phyloP scores from a whole-genome alignment of 2,888 invertebrate species.

The Nymphalis c-album region DNA sequence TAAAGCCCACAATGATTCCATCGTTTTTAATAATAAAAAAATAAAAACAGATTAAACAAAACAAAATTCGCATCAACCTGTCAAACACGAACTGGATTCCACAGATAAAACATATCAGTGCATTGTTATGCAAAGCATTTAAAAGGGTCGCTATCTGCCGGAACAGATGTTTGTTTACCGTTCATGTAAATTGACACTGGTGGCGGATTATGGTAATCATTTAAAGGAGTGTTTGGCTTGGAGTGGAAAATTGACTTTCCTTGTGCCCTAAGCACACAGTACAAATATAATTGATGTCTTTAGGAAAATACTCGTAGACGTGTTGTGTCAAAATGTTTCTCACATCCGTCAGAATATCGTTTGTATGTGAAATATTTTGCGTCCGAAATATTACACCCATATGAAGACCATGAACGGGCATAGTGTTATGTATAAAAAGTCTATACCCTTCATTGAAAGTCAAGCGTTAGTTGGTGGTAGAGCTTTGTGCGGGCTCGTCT shows the following conservation, averaged over 20 bases:
- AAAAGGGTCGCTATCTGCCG: constrained; percentile 26
- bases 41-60: neutral
- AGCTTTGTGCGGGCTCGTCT: too few relatives aligned
- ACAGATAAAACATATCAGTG: constrained; percentile 26
- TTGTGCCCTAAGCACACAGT: neutral
- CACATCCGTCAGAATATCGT: too few relatives aligned
- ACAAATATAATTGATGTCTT: neutral
- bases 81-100: constrained; percentile 2
- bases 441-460: too few relatives aligned
- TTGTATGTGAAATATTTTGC: too few relatives aligned
- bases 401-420: too few relatives aligned
- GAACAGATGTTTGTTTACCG: constrained; percentile 29
- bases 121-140: constrained; percentile 27
- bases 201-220: constrained; percentile 3
- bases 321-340: too few relatives aligned
- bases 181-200: constrained; percentile 37
- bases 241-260: neutral
- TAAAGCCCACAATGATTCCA: neutral
- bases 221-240: neutral
- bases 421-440: too few relatives aligned
- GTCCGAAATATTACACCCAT: too few relatives aligned
- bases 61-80: neutral
- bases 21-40: neutral
- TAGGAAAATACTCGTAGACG: too few relatives aligned
- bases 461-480: too few relatives aligned